Conservation (phyloP, 1,140 invertebrate genomes). For the Ditylenchus dipsaci region DNA sequence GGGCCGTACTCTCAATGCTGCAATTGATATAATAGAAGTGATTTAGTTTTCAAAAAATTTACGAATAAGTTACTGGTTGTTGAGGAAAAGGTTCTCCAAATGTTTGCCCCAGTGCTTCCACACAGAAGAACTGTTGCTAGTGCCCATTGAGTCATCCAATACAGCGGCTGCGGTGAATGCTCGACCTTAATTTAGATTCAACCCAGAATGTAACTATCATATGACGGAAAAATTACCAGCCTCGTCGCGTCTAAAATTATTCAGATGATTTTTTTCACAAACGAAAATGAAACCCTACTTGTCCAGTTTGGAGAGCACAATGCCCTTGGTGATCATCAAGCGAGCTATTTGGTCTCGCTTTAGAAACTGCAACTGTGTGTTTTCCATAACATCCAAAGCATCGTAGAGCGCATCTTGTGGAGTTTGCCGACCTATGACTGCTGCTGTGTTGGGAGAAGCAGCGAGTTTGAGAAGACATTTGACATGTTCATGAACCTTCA, state of each 20-base stretch:
- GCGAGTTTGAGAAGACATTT: slow-evolving; percentile 33
- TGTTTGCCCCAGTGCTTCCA: slow-evolving; percentile 31
- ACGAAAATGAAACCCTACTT: slow-evolving; percentile 16
- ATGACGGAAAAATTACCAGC: slow-evolving; percentile 9
- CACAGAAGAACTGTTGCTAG: slow-evolving; percentile 7
- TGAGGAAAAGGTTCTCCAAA: slow-evolving; percentile 18
- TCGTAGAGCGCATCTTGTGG: slow-evolving; percentile 17
- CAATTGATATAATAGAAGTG: not conserved
- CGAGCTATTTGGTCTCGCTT: slow-evolving; percentile 26
- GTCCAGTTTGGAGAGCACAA: slow-evolving; percentile 22
- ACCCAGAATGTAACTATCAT: no score
- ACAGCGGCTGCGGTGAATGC: slow-evolving; percentile 28
- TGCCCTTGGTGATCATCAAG: slow-evolving; percentile 27
- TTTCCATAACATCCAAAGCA: slow-evolving; percentile 27
- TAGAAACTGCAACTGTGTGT: slow-evolving; percentile 21
- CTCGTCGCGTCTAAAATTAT: slow-evolving; percentile 21
- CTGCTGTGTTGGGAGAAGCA: not conserved
- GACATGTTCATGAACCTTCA: slow-evolving; percentile 31
- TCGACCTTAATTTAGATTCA: not conserved
- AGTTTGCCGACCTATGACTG: not conserved
- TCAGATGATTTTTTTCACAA: not conserved
- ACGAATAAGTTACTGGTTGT: slow-evolving; percentile 14
- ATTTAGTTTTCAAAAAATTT: slow-evolving; percentile 1
- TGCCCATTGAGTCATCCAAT: slow-evolving; percentile 17
- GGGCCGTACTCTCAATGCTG: slow-evolving; percentile 21